Conservation (phyloP, 2,797 vertebrate species). For the Enteromius trimaculatus region DNA sequence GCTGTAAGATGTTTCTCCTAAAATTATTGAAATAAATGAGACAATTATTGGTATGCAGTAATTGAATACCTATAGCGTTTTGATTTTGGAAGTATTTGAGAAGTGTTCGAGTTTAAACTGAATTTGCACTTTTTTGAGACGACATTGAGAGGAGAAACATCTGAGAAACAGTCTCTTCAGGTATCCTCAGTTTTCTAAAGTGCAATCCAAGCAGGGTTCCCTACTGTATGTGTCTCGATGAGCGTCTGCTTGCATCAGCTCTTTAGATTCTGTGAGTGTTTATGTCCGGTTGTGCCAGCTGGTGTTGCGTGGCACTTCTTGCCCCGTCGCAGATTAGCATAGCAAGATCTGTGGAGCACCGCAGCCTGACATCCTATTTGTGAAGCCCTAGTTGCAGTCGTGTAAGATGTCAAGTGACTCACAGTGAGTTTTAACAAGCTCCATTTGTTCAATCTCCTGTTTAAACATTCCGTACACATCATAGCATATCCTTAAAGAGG, state of each 20-base stretch:
- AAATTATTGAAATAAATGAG: background rate
- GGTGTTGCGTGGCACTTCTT: slow-evolving; percentile 59
- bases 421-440: slow-evolving; percentile 84
- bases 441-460: slow-evolving; percentile 84
- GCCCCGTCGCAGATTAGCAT: slow-evolving; percentile 76
- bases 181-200: background rate
- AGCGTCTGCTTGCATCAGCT: slow-evolving; percentile 57
- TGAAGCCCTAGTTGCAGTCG: slow-evolving; percentile 78
- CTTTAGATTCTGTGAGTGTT: slow-evolving; percentile 62
- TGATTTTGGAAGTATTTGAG: background rate
- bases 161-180: background rate
- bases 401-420: slow-evolving; percentile 84
- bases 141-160: background rate
- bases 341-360: slow-evolving; percentile 68
- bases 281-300: slow-evolving; percentile 69
- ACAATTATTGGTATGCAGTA: background rate
- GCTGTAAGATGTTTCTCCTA: background rate
- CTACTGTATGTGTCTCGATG: background rate
- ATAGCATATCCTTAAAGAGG: slow-evolving; percentile 78
- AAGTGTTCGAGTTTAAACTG: background rate
- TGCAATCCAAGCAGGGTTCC: background rate
- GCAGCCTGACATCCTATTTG: slow-evolving; percentile 78
- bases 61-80: background rate
- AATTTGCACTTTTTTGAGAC: background rate
- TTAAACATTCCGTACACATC: slow-evolving; percentile 77